These are phyloP conservation scores for Grammomys dolichurus DNA, from an alignment of 2,113 vertebrate species.

Conservation along the genomic window DNA sequence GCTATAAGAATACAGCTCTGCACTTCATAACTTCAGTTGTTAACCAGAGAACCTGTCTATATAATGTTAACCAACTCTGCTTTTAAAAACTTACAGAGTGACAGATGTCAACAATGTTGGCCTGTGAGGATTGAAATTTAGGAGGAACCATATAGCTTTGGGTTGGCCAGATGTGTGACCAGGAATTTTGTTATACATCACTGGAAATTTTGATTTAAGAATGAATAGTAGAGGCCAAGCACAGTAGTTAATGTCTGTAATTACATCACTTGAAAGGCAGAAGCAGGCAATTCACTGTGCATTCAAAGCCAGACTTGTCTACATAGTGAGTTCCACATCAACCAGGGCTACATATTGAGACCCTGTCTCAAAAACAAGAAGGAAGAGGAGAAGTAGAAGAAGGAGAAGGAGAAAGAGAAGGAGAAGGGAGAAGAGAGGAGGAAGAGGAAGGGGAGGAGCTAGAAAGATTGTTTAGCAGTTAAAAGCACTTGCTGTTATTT, in stretches of 20 bases:
- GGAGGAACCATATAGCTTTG: neutral
- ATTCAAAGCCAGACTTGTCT: neutral
- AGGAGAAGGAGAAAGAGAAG: too few relatives aligned
- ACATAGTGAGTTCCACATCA: neutral
- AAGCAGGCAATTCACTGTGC: neutral
- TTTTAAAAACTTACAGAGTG: neutral
- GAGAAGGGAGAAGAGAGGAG: too few relatives aligned
- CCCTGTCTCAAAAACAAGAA: neutral
- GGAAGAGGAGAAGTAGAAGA: too few relatives aligned
- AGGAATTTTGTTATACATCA: neutral
- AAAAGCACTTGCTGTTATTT: neutral
- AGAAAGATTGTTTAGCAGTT: neutral
- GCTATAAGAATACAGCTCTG: neutral
- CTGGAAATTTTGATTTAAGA: neutral
- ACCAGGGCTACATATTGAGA: neutral
- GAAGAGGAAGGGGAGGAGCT: neutral
- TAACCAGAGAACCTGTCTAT: neutral
- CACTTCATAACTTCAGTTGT: neutral
- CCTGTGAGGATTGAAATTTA: neutral
- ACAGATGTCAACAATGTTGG: neutral
- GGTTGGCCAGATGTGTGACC: neutral
- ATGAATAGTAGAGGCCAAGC: neutral
- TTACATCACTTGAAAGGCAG: neutral
- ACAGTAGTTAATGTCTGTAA: neutral
- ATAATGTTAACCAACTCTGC: neutral